Evolutionary conservation across 37 sponge, comb jelly and placozoan species (phyloP).

Genomic region (Mnemiopsis leidyi): DNA sequence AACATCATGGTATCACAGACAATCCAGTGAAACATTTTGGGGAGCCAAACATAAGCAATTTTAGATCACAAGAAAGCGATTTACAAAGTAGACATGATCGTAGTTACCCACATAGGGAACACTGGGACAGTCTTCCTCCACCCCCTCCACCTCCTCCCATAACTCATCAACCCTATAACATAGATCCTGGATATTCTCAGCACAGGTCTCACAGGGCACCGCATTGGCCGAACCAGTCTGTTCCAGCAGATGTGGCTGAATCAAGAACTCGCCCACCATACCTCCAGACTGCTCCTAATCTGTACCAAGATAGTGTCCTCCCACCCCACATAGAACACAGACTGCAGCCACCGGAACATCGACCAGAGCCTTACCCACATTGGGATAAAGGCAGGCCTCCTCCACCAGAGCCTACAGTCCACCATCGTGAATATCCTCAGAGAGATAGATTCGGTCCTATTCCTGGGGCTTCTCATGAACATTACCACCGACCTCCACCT

Average conservation of each 20-base stretch:
- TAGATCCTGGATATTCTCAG: background rate
- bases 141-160: background rate
- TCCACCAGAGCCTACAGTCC: background rate
- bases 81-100: background rate
- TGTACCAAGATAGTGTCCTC: background rate
- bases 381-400: background rate
- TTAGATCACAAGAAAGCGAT: too few species aligned
- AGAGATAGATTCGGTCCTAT: background rate
- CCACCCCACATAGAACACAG: background rate
- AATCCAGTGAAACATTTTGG: background rate
- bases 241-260: background rate
- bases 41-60: background rate
- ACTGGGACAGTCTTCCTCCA: background rate
- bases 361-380: background rate
- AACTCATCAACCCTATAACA: background rate
- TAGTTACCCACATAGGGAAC: background rate
- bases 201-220: background rate
- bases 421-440: background rate
- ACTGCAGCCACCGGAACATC: background rate
- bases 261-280: background rate
- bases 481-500: background rate
- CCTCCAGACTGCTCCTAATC: background rate
- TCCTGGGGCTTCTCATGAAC: background rate
- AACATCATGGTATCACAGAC: too few species aligned
- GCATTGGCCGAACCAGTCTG: background rate